Evolutionary conservation across 2,888 invertebrate genomes (phyloP).

Genomic region (Diarsia mendica): DNA sequence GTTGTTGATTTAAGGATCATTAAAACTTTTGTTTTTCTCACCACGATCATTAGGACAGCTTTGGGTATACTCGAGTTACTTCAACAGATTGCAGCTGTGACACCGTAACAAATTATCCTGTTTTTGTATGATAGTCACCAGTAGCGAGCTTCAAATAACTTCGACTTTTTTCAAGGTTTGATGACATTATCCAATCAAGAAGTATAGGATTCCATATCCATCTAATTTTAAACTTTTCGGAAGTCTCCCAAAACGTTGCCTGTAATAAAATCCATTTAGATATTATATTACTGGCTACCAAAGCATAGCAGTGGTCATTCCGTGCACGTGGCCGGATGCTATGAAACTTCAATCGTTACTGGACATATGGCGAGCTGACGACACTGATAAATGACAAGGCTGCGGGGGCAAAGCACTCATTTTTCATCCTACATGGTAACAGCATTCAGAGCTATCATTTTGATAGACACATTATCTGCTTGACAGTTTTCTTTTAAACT

Average conservation of each 20-base stretch:
- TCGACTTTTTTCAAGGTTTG: background rate
- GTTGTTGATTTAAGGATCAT: slow-evolving; percentile 45
- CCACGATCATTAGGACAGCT: slow-evolving; percentile 42
- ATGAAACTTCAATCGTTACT: slow-evolving; percentile 63
- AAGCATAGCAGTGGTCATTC: slow-evolving; percentile 41
- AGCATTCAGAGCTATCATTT: slow-evolving; percentile 50
- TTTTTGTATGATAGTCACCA: slow-evolving; percentile 19
- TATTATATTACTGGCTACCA: slow-evolving; percentile 39
- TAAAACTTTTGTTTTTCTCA: slow-evolving; percentile 51
- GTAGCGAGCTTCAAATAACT: background rate
- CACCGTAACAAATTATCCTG: slow-evolving; percentile 23
- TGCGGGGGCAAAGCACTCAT: slow-evolving; percentile 60
- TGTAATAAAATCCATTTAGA: slow-evolving; percentile 37
- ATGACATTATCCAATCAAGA: background rate
- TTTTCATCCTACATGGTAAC: slow-evolving; percentile 50
- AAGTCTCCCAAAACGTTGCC: slow-evolving; percentile 26
- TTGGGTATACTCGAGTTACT: slow-evolving; percentile 36
- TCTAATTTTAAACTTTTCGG: slow-evolving; percentile 29
- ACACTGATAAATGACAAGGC: slow-evolving; percentile 66
- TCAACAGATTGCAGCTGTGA: slow-evolving; percentile 37
- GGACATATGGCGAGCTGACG: slow-evolving; percentile 61
- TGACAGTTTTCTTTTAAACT: slow-evolving; percentile 19
- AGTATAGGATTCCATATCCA: background rate
- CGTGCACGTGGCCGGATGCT: slow-evolving; percentile 68
- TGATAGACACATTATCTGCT: slow-evolving; percentile 26